Evolutionary conservation across 2,888 invertebrate genomes (phyloP), one percentile per base, ranked within the genome.

Genomic region (Ormyrus rosae): DNA sequence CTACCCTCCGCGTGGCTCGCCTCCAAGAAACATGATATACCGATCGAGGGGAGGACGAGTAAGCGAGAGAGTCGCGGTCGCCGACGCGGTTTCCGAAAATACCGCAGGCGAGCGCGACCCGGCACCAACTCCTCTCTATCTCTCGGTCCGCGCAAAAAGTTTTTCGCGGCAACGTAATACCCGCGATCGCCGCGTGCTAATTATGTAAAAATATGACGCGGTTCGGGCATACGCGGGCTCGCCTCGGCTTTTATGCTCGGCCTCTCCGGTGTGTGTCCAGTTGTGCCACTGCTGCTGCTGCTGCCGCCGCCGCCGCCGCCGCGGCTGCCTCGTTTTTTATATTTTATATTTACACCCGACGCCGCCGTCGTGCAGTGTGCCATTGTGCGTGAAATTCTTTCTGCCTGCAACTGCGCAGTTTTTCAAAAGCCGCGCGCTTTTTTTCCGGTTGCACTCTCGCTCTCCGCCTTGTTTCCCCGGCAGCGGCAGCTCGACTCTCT

Each of bases 151-250:
- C 84, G 81, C 84, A 88, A 88, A 89, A 89, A 89, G 86, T 87
- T 61, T 34, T 65, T 83, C 81, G 85, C 85, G 85, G 83, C 83
- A 85, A 86, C 85, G 85, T 87, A 87, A 89, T 85, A 86, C 84
- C 84, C 85, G 84, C 84, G 85, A 87, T 87, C 87, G 88, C 88
- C 89, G 87, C 88, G 89, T 89, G 90, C 89, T 90, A 90, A 90
- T 90, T 90, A 90, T 90, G 89, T 87, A 90, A 90, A 90, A 90
- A 90, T 90, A 90, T 87, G 89, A 89, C 87, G 88, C 85, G 87
- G 89, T 89, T 85, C 86, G 64, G 46, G 60, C 69, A 60, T 45
- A 73, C 45, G 45, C 45, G 10, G 60, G 5, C 10, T n/a, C 46
- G n/a, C 48, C 34, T 34, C 34, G 11, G 51, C 78, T 60, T 72